Conservation (phyloP, 1,140 invertebrate species). For the Drosophila parabipectinata region DNA sequence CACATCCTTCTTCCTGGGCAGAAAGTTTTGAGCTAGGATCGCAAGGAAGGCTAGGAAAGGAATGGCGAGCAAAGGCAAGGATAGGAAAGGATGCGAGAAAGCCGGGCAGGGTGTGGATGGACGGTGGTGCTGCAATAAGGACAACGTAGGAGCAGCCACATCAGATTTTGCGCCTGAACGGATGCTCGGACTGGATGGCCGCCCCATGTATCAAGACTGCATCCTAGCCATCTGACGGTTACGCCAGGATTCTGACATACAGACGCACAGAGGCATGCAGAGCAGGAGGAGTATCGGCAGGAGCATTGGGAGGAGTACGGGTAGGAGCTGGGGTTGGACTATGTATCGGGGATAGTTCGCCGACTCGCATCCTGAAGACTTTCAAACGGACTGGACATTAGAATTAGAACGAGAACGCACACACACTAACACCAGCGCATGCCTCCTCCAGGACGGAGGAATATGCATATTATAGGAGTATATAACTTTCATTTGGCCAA, state of each 20-base stretch:
- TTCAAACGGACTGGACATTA: constrained; percentile 64
- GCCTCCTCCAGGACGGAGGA: constrained; percentile 30
- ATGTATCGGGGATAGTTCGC: constrained; percentile 27
- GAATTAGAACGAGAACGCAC: constrained; percentile 58
- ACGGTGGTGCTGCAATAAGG: constrained; percentile 36
- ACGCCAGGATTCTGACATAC: constrained; percentile 28
- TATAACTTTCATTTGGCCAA: constrained; percentile 47
- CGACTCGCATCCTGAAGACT: constrained; percentile 61
- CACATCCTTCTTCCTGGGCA: constrained; percentile 44
- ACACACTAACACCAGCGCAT: constrained; percentile 23
- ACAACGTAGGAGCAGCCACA: constrained; percentile 56
- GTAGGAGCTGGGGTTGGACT: constrained; percentile 16
- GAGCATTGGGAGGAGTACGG: not conserved
- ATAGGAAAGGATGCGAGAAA: constrained; percentile 14
- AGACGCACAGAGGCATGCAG: constrained; percentile 4
- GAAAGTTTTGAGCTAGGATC: constrained; percentile 51
- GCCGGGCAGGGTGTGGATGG: not conserved
- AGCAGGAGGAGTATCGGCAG: not conserved
- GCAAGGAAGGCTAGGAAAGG: constrained; percentile 22
- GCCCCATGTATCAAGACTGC: constrained; percentile 68
- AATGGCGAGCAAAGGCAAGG: not conserved
- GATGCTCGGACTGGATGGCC: constrained; percentile 49
- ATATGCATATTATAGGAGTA: constrained; percentile 70
- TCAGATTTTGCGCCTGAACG: constrained; percentile 62
- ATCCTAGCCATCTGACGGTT: constrained; percentile 60